Evolutionary conservation across 2,113 vertebrate genomes (phyloP).

Genomic region (Caranx ignobilis): DNA sequence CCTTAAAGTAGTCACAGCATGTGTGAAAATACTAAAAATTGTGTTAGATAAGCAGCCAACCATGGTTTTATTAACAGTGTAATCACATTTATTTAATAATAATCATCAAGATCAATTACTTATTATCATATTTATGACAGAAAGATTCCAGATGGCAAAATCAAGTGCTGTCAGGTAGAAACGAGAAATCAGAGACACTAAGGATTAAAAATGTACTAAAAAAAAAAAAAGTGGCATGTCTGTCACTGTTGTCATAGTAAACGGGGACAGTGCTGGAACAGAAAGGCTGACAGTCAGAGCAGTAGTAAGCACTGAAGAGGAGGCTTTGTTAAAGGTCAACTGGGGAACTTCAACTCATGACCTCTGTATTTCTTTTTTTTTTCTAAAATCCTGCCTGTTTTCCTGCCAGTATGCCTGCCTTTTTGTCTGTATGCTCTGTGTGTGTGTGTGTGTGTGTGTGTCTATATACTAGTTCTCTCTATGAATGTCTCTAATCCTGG

Average conservation of each 20-base stretch:
- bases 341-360: background rate
- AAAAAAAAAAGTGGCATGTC: background rate
- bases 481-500: conserved; percentile 31
- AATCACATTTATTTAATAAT: background rate
- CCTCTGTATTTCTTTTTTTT: background rate
- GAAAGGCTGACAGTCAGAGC: background rate
- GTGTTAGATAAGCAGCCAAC: background rate
- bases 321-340: background rate
- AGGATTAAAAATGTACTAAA: too few relatives aligned
- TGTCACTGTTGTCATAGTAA: background rate
- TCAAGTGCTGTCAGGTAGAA: too few relatives aligned
- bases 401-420: background rate
- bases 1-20: too few relatives aligned
- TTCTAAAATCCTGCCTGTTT: background rate
- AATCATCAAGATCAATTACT: too few relatives aligned
- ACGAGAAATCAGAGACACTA: too few relatives aligned
- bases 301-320: background rate
- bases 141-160: too few relatives aligned
- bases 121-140: too few relatives aligned
- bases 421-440: background rate
- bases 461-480: background rate
- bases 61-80: background rate
- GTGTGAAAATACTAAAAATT: background rate
- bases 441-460: background rate
- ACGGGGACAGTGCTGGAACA: background rate